Percentiles rank a stretch among this genome's conserved stretches.
phyloP scores from a whole-genome alignment of 1,140 invertebrate species.

The Coenobita brevimanus region DNA sequence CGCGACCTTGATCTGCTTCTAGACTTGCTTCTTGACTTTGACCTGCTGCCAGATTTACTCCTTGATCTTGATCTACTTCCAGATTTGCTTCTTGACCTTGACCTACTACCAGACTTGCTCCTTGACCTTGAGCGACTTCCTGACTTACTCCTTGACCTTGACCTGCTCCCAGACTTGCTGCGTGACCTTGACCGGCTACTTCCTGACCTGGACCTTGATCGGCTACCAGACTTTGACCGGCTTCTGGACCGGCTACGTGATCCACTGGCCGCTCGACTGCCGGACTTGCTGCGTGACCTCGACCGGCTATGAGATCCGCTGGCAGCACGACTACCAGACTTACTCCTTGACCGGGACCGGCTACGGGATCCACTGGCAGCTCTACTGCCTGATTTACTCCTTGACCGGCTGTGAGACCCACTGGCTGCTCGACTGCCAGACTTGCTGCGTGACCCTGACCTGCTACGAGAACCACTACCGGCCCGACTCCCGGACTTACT shows the following conservation, averaged over 20 bases:
- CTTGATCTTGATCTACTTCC: constrained; percentile 32
- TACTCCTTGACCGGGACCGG: constrained; percentile 15
- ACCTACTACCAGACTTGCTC: constrained; percentile 38
- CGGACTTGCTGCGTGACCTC: neutral
- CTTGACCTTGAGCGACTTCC: constrained; percentile 13
- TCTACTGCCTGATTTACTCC: constrained; percentile 20
- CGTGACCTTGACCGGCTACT: constrained; percentile 29
- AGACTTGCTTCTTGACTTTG: constrained; percentile 20
- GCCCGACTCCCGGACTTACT: constrained; percentile 44
- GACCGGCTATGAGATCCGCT: too few species aligned
- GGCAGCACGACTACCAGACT: constrained; percentile 1
- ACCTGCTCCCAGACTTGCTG: constrained; percentile 33
- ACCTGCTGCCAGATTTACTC: constrained; percentile 20
- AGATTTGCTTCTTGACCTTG: constrained; percentile 36
- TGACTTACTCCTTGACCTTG: constrained; percentile 19
- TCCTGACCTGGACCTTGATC: constrained; percentile 38
- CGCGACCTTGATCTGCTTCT: constrained; percentile 1
- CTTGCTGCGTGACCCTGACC: constrained; percentile 7
- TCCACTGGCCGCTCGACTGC: neutral
- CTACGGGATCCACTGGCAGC: constrained; percentile 19
- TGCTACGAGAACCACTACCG: constrained; percentile 29
- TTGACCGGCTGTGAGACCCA: neutral
- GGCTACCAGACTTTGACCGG: constrained; percentile 31
- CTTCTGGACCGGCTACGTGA: constrained; percentile 22
- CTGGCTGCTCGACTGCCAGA: constrained; percentile 19